Evolutionary conservation across 2,888 invertebrate species (phyloP).

Genomic region (Crossocerus cetratus): DNA sequence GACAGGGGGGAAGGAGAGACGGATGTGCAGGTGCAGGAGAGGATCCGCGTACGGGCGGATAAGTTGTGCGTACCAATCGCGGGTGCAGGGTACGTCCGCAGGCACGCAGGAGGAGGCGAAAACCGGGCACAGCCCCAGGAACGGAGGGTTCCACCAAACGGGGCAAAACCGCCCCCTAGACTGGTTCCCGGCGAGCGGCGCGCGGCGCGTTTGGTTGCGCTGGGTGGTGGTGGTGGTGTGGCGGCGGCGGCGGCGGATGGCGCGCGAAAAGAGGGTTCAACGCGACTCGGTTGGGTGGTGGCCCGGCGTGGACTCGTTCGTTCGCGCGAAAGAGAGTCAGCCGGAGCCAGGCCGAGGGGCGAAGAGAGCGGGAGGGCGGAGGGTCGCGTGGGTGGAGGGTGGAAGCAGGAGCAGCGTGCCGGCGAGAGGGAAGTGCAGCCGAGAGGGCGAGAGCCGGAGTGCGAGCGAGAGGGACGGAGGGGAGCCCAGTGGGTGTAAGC

Average conservation of each 20-base stretch:
- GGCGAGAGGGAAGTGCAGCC: background rate
- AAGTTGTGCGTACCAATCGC: constrained; percentile 63
- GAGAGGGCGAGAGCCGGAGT: background rate
- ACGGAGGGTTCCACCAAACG: constrained; percentile 55
- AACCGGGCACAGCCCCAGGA: constrained; percentile 62
- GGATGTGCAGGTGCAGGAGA: constrained; percentile 59
- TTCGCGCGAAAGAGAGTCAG: constrained; percentile 3
- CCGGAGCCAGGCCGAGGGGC: constrained; percentile 1
- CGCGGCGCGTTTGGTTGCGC: constrained; percentile 54
- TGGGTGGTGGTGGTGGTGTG: constrained; percentile 29
- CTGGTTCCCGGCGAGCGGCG: constrained; percentile 59
- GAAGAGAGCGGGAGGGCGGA: background rate
- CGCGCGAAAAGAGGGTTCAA: constrained; percentile 59
- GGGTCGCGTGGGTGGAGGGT: background rate
- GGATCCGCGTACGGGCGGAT: constrained; percentile 60
- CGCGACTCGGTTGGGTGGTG: constrained; percentile 54
- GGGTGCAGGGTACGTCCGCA: constrained; percentile 61
- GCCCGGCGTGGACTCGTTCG: constrained; percentile 39
- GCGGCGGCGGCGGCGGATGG: constrained; percentile 29
- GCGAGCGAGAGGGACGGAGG: constrained; percentile 25
- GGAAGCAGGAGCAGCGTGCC: background rate
- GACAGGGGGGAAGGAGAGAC: constrained; percentile 19
- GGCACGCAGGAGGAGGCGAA: constrained; percentile 60
- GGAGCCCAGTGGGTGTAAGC: background rate
- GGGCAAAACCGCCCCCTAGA: constrained; percentile 60